Conservation (phyloP, 2,888 invertebrate genomes). For the Bimastos eiseni region DNA sequence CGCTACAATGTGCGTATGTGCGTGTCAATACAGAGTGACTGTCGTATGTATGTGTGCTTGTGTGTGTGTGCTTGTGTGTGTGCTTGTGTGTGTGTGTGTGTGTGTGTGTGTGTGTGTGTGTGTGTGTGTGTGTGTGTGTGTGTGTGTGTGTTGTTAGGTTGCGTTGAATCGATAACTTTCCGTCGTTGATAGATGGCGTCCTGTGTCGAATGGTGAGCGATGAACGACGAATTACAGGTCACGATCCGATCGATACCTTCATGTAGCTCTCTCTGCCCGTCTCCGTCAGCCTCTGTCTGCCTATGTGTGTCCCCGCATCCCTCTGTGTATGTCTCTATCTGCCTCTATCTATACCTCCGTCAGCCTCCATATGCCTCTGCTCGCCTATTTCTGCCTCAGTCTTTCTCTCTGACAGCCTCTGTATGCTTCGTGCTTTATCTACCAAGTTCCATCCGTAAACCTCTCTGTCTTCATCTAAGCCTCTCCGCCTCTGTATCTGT, state of each 20-base stretch:
- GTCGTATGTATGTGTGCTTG: no score
- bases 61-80: not conserved
- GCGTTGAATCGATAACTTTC: not conserved
- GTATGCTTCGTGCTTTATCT: no score
- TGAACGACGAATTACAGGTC: not conserved
- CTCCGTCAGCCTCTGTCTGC: no score
- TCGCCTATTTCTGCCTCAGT: no score
- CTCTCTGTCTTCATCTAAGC: no score
- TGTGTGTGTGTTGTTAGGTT: not conserved
- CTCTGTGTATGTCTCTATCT: not conserved
- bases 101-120: not conserved
- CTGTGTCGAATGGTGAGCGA: not conserved
- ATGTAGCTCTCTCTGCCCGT: not conserved
- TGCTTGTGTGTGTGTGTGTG: not conserved
- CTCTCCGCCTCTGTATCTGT: no score
- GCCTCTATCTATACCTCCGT: not conserved
- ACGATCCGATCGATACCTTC: not conserved
- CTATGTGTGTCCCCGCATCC: no score
- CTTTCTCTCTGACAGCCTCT: no score
- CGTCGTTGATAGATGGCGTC: not conserved
- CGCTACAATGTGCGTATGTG: not conserved
- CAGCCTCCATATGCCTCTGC: no score
- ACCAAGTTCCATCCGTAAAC: no score
- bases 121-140: not conserved
- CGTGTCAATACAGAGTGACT: no score